A percentile compares a stretch with the other conserved stretches of the same genome.
These are phyloP conservation scores for Silurus glanis DNA, from an alignment of 2,113 vertebrate species.

Conservation along the genomic window DNA sequence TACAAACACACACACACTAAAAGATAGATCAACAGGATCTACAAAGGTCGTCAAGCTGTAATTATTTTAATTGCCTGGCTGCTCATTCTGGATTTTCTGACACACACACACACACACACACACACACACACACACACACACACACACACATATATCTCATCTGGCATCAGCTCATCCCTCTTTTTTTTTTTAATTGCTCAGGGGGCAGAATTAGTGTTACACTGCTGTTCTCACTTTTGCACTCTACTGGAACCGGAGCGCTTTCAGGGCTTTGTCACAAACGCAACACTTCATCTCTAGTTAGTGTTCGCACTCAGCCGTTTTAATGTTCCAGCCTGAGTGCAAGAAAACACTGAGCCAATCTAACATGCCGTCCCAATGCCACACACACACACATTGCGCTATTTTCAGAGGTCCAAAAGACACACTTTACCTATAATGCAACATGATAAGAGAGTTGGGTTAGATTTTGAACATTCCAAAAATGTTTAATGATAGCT, in stretches of 20 bases:
- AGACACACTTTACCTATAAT: background rate
- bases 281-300: constrained; percentile 14
- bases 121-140: constrained; percentile 35
- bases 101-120: constrained; percentile 6
- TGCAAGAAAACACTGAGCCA: background rate
- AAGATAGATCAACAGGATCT: background rate
- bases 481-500: background rate
- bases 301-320: constrained; percentile 2
- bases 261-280: constrained; percentile 12
- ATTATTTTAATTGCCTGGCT: constrained; percentile 28
- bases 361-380: background rate
- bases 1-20: background rate
- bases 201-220: constrained; percentile 16
- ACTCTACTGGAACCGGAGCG: constrained; percentile 17
- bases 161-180: constrained; percentile 12
- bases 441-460: background rate
- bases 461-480: background rate
- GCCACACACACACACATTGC: background rate
- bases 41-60: constrained; percentile 8
- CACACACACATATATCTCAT: constrained; percentile 30
- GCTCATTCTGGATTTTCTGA: background rate
- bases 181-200: constrained; percentile 15
- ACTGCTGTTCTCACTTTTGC: constrained; percentile 18
- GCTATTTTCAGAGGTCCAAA: background rate
- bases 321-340: background rate